phyloP scores from a whole-genome alignment of 2,113 vertebrate genomes.

The Edolisoma coerulescens region DNA sequence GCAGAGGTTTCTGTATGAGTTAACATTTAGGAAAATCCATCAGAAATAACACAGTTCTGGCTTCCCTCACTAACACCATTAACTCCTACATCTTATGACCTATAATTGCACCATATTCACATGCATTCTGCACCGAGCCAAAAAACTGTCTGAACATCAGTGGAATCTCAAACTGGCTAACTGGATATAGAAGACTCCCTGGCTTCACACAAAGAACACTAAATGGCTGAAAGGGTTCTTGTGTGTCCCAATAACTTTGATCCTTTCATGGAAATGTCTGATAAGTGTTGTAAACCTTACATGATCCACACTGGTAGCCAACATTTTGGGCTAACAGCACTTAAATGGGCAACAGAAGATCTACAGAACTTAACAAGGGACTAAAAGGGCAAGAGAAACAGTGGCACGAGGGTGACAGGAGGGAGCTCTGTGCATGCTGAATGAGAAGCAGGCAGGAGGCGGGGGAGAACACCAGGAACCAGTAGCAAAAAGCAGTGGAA shows the following conservation, averaged over 20 bases:
- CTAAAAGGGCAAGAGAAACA: background rate
- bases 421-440: background rate
- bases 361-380: background rate
- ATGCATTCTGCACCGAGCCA: background rate
- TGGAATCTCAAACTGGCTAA: background rate
- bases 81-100: background rate
- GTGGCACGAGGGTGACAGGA: background rate
- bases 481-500: background rate
- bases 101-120: background rate
- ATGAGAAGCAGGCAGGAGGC: background rate
- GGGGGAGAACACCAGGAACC: background rate
- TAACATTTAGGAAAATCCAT: background rate
- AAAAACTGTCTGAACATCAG: background rate
- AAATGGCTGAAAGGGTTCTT: background rate
- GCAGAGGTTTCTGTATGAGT: background rate
- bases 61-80: background rate
- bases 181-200: background rate
- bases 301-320: background rate
- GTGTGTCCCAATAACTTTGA: background rate
- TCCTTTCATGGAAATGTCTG: background rate
- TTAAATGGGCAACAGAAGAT: background rate
- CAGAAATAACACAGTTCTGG: background rate
- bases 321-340: background rate
- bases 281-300: background rate
- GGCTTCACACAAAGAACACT: background rate